Base-by-base conservation (phyloP, 1,140 invertebrate species). In the Panagrolaimus sp. region DNA sequence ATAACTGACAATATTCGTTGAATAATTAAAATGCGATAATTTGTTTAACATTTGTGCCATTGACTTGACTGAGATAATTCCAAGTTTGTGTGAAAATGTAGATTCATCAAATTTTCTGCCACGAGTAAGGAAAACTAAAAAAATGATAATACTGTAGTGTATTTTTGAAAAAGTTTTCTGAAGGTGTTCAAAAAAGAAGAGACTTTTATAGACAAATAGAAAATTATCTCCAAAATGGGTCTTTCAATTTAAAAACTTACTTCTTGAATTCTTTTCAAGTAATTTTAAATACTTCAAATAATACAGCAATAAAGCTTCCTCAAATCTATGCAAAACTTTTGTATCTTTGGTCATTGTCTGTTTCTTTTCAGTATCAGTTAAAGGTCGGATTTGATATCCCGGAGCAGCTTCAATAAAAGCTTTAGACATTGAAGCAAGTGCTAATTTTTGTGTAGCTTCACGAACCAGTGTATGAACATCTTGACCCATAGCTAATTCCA, bases 361-460 rank as follows among this genome's bases (percentile, higher is more conserved):
- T 84, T 83, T 88, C 88, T 76, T 83, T 68, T 83, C 83, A 88
- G 89, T 78, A 9, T 85, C 84, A 47, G 85, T 88, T 26, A 89
- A 87, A 24, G 84, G 74, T 63, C 89, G 87, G 48, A 98, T 91
- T 78, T 89, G 87, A 86, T 97, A 98, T 28, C 89, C 89, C 0
- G 95, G 95, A 68, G 97, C 84, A 72, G 98, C 88, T 85, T 97
- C 94, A 80, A 90, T 90, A 80, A 98, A 96, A 43, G 98, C 88
- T 85, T 96, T 92, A 12, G 90, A 86, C 1, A 95, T 83, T 0
- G 93, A 93, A 0, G 93, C 84, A 43, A 89, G 89, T 0, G 90
- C 89, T 15, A 94, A 84, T 84, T 95, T 96, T 65, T 89, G 88
- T 0, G 93, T 88, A 1, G 90, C 90, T 47, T 92, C 83, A 65